These are phyloP conservation scores for Cyprinella venusta DNA, from an alignment of 2,797 vertebrate genomes.

Conservation along the genomic window DNA sequence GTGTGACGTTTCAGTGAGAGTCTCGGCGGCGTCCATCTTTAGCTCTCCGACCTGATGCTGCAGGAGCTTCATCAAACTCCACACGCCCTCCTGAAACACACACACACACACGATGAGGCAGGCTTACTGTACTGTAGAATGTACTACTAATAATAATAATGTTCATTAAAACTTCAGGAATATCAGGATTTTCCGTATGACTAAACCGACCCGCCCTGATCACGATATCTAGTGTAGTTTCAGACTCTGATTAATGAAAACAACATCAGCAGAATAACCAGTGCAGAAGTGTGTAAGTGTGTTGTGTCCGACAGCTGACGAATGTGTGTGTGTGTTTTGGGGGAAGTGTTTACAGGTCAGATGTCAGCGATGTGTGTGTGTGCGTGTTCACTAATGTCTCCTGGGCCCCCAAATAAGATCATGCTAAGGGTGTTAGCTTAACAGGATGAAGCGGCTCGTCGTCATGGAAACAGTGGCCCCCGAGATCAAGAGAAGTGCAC, in stretches of 20 bases:
- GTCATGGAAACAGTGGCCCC: conserved; percentile 47
- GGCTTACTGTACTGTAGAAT: too few species aligned
- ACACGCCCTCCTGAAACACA: conserved; percentile 64
- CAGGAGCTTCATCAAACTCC: conserved; percentile 76
- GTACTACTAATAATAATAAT: too few species aligned
- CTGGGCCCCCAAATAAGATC: conserved; percentile 46
- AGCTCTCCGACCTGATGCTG: conserved; percentile 85
- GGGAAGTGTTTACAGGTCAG: not conserved
- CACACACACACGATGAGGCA: not conserved
- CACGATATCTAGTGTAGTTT: not conserved
- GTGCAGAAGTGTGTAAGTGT: not conserved
- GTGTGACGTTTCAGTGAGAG: conserved; percentile 57
- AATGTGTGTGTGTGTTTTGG: not conserved
- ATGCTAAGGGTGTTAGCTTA: conserved; percentile 43
- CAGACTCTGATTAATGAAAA: not conserved
- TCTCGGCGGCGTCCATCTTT: conserved; percentile 73
- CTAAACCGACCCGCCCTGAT: not conserved
- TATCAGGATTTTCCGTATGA: not conserved
- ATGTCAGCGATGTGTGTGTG: conserved; percentile 5
- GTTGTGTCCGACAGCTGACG: not conserved
- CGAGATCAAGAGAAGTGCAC: conserved; percentile 6
- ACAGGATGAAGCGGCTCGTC: conserved; percentile 44
- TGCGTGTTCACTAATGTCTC: conserved; percentile 34
- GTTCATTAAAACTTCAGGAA: not conserved
- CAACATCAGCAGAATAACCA: not conserved